phyloP scores from a whole-genome alignment of 2,797 vertebrate species.

The Sebastes diaconus region DNA sequence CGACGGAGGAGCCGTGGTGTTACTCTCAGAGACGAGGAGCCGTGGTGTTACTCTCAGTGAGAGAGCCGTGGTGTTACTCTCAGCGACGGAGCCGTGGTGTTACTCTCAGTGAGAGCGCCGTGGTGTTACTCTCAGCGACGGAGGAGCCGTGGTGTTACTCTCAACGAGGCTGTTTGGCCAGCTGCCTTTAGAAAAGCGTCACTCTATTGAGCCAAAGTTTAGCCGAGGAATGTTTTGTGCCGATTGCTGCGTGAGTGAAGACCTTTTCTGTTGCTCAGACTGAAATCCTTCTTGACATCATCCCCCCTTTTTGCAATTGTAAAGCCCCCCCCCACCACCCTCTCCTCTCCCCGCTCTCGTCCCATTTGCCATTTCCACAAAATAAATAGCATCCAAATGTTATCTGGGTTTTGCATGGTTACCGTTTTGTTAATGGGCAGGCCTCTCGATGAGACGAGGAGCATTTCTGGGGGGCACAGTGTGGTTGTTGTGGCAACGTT shows the following conservation, averaged over 20 bases:
- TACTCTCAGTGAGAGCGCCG: too few relatives aligned
- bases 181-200: conserved; percentile 73
- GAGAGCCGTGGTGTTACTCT: too few relatives aligned
- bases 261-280: conserved; percentile 83
- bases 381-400: conserved; percentile 86
- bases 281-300: conserved; percentile 90
- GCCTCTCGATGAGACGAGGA: conserved; percentile 85
- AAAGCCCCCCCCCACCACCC: conserved; percentile 28
- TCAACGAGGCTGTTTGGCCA: conserved; percentile 76
- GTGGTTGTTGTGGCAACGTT: conserved; percentile 90
- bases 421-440: conserved; percentile 85
- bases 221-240: conserved; percentile 77
- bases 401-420: conserved; percentile 89
- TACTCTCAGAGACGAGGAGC: too few relatives aligned
- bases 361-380: conserved; percentile 74
- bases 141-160: conserved; percentile 60
- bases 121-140: conserved; percentile 43
- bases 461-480: conserved; percentile 88
- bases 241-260: conserved; percentile 78
- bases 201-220: conserved; percentile 76
- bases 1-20: too few relatives aligned
- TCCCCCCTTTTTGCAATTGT: conserved; percentile 71
- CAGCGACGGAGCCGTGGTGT: too few relatives aligned
- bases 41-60: too few relatives aligned
- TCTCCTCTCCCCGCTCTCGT: conserved; percentile 9